Base-by-base conservation (phyloP, 1,140 invertebrate species). In the Oncopeltus fasciatus region DNA sequence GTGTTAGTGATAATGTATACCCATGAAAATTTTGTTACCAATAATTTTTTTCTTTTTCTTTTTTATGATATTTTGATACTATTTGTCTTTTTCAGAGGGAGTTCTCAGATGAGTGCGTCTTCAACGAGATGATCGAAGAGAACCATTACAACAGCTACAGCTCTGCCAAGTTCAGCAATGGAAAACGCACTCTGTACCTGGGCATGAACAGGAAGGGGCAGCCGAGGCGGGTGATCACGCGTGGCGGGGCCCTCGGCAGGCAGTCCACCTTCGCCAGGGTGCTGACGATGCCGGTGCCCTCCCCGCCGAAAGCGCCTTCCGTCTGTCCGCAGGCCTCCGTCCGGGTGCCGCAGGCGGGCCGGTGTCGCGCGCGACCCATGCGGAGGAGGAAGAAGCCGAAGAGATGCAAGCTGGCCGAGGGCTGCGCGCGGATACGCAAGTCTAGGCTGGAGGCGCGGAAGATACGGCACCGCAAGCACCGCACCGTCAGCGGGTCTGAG, bases 91-190 rank as follows among this genome's bases (percentile, higher is more conserved):
- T 75, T 74, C 85, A 90, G 87, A 82, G 79, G 72, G 82, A 86
- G 69, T 86, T 85, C 75, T 82, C 81, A 66, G 82, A 87, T 68
- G 88, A 90, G 71, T 92, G 88, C 75, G 78, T 89, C 66, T 90
- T 91, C 79, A 86, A 88, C 72, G 88, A 92, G 73, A 86, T 82
- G 70, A 82, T 90, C 72, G 85, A 87, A 71, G 80, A 84, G 71
- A 84, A 89, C 72, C 83, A 87, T 72, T 90, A 90, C 78, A 90
- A 90, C 73, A 86, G 85, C 8, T 92, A 91, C 75, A 86, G 85
- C 66, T 87, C 85, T 60, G 80, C 78, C 59, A 81, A 81, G 70
- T 85, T 88, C 78, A 86, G 84, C 11, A 84, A 81, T 68, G 72
- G 76, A 12, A 79, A 79, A 67, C 81, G 83, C 66, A 86, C 85